These are phyloP conservation scores for Magallana nippona DNA, from an alignment of 2,888 invertebrate genomes.

Conservation along the genomic window DNA sequence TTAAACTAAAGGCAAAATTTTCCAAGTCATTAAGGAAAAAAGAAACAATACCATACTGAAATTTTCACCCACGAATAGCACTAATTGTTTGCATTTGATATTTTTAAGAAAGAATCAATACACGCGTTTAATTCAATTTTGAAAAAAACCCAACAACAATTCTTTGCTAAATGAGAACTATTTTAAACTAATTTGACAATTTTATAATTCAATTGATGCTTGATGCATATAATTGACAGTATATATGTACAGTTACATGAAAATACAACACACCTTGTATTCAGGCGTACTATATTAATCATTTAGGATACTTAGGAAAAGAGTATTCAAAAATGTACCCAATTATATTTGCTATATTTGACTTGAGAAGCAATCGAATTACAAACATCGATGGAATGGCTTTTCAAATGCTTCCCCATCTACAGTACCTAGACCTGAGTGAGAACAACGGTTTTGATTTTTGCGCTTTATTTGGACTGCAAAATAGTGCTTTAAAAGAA, in stretches of 20 bases:
- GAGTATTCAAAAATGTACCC: constrained; percentile 34
- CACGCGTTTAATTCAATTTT: too few relatives aligned
- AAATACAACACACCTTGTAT: neutral
- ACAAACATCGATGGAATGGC: constrained; percentile 1
- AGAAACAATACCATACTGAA: too few relatives aligned
- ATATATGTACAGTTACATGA: neutral
- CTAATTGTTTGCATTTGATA: too few relatives aligned
- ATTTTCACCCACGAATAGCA: too few relatives aligned
- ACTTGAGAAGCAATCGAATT: neutral
- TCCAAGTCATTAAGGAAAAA: too few relatives aligned
- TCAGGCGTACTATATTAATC: constrained; percentile 31
- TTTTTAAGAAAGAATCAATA: too few relatives aligned
- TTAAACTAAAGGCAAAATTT: too few relatives aligned
- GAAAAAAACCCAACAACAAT: too few relatives aligned
- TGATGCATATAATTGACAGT: too few relatives aligned
- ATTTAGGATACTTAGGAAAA: neutral
- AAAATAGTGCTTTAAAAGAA: neutral
- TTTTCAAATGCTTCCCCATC: constrained; percentile 2
- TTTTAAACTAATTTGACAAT: too few relatives aligned
- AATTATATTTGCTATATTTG: neutral
- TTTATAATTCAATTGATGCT: too few relatives aligned
- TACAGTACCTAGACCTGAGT: constrained; percentile 16
- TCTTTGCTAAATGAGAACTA: too few relatives aligned
- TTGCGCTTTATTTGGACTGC: constrained; percentile 8
- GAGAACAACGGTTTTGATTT: neutral